Conservation (phyloP, 2,888 invertebrate species). For the Drosophila monieri region DNA sequence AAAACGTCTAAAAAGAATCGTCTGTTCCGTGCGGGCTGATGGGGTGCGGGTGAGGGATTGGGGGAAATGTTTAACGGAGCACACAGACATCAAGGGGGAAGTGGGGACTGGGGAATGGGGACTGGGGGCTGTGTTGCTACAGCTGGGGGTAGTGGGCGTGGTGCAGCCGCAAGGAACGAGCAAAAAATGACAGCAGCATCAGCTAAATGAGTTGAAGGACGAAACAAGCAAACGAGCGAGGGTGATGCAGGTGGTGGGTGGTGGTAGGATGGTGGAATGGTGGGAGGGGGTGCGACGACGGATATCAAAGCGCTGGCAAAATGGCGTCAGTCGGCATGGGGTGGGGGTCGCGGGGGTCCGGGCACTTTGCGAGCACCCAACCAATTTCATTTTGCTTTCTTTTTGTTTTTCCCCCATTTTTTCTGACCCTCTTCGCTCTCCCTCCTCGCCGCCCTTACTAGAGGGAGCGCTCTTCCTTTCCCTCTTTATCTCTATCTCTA, state of each 20-base stretch:
- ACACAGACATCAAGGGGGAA: constrained; percentile 13
- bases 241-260: constrained; percentile 1
- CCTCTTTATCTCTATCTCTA: constrained; percentile 14
- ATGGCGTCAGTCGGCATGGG: constrained; percentile 55
- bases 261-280: background rate
- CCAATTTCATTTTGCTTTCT: constrained; percentile 60
- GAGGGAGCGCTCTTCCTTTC: constrained; percentile 3
- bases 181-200: constrained; percentile 58
- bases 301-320: constrained; percentile 75
- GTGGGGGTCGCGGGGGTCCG: constrained; percentile 9
- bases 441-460: background rate
- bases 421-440: constrained; percentile 12
- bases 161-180: constrained; percentile 48
- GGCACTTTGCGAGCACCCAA: constrained; percentile 61
- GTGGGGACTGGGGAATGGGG: constrained; percentile 4
- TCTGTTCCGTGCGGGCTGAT: background rate
- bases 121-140: constrained; percentile 10
- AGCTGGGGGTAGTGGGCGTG: constrained; percentile 31
- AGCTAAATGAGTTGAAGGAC: constrained; percentile 76
- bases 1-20: constrained; percentile 49
- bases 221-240: constrained; percentile 24
- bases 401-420: constrained; percentile 17
- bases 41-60: background rate
- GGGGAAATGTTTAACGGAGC: constrained; percentile 12
- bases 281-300: constrained; percentile 16